Evolutionary conservation across 2,797 vertebrate genomes (phyloP).

Genomic region (Crenuchus spilurus): DNA sequence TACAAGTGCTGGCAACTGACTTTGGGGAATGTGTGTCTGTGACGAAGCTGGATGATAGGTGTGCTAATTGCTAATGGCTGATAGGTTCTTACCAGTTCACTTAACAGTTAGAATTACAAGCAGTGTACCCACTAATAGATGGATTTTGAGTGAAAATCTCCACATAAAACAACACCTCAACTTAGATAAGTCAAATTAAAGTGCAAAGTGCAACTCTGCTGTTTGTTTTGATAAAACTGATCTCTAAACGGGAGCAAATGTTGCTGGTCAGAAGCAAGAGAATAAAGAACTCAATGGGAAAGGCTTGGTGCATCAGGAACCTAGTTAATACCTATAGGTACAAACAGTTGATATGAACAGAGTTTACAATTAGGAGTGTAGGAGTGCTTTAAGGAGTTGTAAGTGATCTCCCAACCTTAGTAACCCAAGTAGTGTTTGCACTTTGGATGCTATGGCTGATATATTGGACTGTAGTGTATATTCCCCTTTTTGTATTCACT

Average conservation of each 20-base stretch:
- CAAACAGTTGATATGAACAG: neutral
- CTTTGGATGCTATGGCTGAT: constrained; percentile 28
- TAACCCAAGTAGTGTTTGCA: constrained; percentile 27
- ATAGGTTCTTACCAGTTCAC: constrained; percentile 51
- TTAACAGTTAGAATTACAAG: no score
- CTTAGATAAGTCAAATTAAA: no score
- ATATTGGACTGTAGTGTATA: constrained; percentile 25
- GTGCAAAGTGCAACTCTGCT: no score
- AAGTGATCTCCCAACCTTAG: neutral
- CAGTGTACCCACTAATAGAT: no score
- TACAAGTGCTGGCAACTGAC: constrained; percentile 49
- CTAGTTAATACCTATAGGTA: constrained; percentile 40
- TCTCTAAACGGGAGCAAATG: no score
- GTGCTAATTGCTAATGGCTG: constrained; percentile 63
- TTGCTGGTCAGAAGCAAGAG: no score
- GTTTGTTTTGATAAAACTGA: no score
- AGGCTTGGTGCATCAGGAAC: no score
- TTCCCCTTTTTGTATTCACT: constrained; percentile 44
- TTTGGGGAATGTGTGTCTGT: constrained; percentile 26
- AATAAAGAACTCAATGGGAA: no score
- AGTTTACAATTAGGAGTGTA: neutral
- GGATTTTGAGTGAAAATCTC: no score
- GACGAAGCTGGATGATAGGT: constrained; percentile 54
- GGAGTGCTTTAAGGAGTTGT: neutral
- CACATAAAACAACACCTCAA: no score